These are phyloP conservation scores for Xyrichtys novacula DNA, from an alignment of 2,797 vertebrate genomes.

Conservation along the genomic window DNA sequence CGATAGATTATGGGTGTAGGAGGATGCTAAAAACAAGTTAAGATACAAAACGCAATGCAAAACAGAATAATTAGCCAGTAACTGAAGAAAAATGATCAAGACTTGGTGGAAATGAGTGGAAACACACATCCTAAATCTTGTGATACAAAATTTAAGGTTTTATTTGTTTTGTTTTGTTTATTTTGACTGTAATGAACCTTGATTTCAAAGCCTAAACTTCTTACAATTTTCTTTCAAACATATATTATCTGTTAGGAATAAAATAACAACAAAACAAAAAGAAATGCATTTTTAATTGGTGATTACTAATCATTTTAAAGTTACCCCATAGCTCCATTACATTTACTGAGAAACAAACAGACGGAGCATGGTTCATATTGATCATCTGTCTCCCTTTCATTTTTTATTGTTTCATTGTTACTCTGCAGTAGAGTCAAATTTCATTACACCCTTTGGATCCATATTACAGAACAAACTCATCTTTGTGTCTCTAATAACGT, in stretches of 20 bases:
- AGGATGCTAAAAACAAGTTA: not conserved
- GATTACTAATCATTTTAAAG: conserved; percentile 36
- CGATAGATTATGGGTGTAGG: not conserved
- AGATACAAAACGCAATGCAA: conserved; percentile 13
- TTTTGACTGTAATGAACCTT: not conserved
- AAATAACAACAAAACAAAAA: no score
- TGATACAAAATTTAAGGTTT: no score
- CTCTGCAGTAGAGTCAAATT: conserved; percentile 86
- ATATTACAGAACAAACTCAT: conserved; percentile 89
- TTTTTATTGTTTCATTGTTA: conserved; percentile 78
- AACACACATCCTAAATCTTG: no score
- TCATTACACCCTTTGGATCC: conserved; percentile 86
- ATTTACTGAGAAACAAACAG: conserved; percentile 42
- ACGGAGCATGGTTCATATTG: conserved; percentile 58
- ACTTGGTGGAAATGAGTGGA: no score
- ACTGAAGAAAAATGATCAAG: no score
- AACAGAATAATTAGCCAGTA: conserved; percentile 16
- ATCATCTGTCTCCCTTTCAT: conserved; percentile 55
- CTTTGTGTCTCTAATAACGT: conserved; percentile 85
- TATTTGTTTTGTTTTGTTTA: not conserved
- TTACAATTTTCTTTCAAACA: not conserved
- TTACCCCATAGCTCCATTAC: conserved; percentile 11
- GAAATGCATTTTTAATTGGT: not conserved
- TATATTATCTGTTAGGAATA: no score
- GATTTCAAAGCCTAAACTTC: no score